Percentiles rank a stretch among this genome's conserved stretches.
These are phyloP conservation scores for Diorhabda elongata DNA, from an alignment of 1,140 invertebrate genomes.

Conservation along the genomic window DNA sequence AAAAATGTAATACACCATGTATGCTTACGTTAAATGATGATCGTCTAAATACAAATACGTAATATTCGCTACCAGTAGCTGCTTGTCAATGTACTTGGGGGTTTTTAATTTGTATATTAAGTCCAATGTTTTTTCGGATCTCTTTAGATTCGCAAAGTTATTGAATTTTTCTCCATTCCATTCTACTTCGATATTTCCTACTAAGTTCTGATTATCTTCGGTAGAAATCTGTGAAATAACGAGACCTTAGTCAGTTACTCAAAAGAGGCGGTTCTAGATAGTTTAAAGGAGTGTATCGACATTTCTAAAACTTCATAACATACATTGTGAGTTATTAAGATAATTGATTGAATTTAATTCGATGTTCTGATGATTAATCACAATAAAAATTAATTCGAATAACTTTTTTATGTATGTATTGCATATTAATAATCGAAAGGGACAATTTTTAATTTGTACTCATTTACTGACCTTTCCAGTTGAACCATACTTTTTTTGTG, in stretches of 20 bases:
- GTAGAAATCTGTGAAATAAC: conserved; percentile 24
- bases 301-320: not conserved
- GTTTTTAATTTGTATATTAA: conserved; percentile 51
- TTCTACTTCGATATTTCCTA: conserved; percentile 50
- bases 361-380: no score
- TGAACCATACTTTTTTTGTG: conserved; percentile 32
- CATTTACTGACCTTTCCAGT: conserved; percentile 32
- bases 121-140: conserved; percentile 45
- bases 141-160: conserved; percentile 50
- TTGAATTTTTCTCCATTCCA: conserved; percentile 48
- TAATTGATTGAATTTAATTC: not conserved
- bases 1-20: conserved; percentile 23
- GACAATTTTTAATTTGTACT: no score
- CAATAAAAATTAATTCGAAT: no score
- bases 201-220: conserved; percentile 41
- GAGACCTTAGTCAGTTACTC: not conserved
- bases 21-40: conserved; percentile 48
- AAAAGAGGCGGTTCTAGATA: not conserved
- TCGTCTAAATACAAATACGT: conserved; percentile 44
- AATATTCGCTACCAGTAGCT: conserved; percentile 47
- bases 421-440: no score
- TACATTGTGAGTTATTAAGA: not conserved
- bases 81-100: conserved; percentile 48
- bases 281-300: not conserved
- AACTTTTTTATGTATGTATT: no score